A percentile compares a stretch with the other conserved stretches of the same genome.
phyloP scores from a whole-genome alignment of 2,888 invertebrate genomes.

The Aphodius granarius region DNA sequence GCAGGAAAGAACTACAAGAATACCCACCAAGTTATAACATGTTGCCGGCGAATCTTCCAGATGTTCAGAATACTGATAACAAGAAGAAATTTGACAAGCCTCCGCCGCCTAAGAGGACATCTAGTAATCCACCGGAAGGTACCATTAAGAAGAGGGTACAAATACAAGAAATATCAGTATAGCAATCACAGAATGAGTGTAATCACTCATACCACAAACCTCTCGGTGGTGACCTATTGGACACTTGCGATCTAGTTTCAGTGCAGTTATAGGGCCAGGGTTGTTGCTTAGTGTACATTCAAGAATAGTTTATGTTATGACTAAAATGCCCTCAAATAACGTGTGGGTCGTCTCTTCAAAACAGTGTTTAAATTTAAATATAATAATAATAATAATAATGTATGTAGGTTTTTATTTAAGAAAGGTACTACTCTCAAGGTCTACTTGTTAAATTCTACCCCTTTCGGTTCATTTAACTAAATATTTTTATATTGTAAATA shows the following conservation, averaged over 20 bases:
- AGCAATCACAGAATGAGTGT: slow-evolving; percentile 53
- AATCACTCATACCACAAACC: slow-evolving; percentile 33
- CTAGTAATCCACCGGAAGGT: slow-evolving; percentile 54
- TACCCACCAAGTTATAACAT: slow-evolving; percentile 58
- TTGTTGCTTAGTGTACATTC: slow-evolving; percentile 42
- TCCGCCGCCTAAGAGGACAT: slow-evolving; percentile 50
- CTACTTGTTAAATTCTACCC: not conserved
- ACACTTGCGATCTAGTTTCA: slow-evolving; percentile 49
- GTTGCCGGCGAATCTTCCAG: slow-evolving; percentile 49
- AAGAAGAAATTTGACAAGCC: slow-evolving; percentile 47
- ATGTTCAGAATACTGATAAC: slow-evolving; percentile 44
- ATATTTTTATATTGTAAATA: not conserved
- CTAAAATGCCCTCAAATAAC: slow-evolving; percentile 2
- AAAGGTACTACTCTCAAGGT: not conserved
- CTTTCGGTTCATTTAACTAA: not conserved
- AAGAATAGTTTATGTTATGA: slow-evolving; percentile 29
- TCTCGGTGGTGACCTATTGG: slow-evolving; percentile 40
- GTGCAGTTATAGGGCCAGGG: slow-evolving; percentile 49
- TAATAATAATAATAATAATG: not conserved
- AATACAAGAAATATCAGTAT: slow-evolving; percentile 80
- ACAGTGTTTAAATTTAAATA: not conserved
- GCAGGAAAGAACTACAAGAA: slow-evolving; percentile 48
- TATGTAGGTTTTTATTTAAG: not conserved
- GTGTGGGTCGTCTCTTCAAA: slow-evolving; percentile 1
- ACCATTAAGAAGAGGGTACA: slow-evolving; percentile 77